A percentile compares a stretch with the other conserved stretches of the same genome.
phyloP scores from a whole-genome alignment of 2,113 vertebrate species.

The Budorcas taxicolor region DNA sequence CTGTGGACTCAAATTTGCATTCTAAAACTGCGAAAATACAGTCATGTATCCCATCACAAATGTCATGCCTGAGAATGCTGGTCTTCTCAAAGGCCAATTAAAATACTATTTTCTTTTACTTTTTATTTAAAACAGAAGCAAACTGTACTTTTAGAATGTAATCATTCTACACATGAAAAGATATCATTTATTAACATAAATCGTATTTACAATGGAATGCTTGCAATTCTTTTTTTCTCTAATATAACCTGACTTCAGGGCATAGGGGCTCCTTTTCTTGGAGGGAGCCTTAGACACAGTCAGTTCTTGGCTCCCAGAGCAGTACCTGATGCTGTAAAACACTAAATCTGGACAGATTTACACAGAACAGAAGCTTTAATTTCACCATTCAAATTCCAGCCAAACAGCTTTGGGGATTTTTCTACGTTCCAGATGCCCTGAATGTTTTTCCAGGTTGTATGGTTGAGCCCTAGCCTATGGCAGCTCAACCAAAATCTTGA shows the following conservation, averaged over 20 bases:
- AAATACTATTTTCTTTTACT: background rate
- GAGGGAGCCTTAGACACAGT: background rate
- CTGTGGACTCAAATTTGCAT: background rate
- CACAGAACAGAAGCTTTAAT: conserved; percentile 63
- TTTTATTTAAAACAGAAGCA: conserved; percentile 21
- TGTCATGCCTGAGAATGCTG: background rate
- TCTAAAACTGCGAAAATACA: background rate
- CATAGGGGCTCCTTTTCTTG: background rate
- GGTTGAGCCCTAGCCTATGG: background rate
- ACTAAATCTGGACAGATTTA: conserved; percentile 63
- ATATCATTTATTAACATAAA: background rate
- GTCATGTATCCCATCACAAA: background rate
- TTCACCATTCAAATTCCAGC: conserved; percentile 51
- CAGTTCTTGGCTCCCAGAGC: conserved; percentile 26
- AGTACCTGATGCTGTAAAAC: conserved; percentile 39
- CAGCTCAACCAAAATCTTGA: background rate
- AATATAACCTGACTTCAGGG: conserved; percentile 17
- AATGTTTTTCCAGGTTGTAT: conserved; percentile 55
- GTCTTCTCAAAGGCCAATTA: background rate
- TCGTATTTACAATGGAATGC: conserved; percentile 20
- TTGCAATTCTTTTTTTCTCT: conserved; percentile 29
- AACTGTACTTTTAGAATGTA: background rate
- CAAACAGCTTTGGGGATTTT: conserved; percentile 35
- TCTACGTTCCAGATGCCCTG: background rate
- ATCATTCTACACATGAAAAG: background rate